A percentile compares a stretch with the other conserved stretches of the same genome.
phyloP scores from a whole-genome alignment of 2,797 vertebrate genomes.

The Antrozous pallidus region DNA sequence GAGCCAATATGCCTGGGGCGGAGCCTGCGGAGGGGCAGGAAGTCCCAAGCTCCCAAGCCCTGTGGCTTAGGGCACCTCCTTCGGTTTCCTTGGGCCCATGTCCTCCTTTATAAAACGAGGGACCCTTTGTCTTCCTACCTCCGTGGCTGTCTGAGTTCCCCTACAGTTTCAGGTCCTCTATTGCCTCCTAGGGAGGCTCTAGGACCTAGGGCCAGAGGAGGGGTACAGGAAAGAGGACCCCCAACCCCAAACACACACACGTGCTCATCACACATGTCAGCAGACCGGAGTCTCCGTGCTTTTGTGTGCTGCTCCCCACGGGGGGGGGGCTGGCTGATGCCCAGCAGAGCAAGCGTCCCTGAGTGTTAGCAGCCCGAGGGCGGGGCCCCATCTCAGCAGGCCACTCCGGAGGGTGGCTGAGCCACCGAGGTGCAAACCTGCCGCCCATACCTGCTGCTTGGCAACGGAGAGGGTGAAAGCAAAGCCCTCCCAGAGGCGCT shows the following conservation, averaged over 20 bases:
- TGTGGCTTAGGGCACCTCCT: background rate
- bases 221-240: background rate
- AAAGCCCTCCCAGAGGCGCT: background rate
- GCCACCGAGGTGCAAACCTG: background rate
- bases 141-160: background rate
- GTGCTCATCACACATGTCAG: background rate
- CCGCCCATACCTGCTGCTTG: rapidly evolving
- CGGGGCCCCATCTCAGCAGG: background rate
- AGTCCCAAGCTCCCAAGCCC: background rate
- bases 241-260: background rate
- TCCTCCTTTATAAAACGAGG: background rate
- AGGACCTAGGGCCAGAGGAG: background rate
- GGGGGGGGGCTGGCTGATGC: background rate
- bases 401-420: rapidly evolving
- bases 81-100: rapidly evolving
- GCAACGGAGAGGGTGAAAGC: background rate
- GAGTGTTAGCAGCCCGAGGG: background rate
- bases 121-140: background rate
- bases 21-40: background rate
- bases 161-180: rapidly evolving
- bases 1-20: rapidly evolving
- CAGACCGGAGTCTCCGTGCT: rapidly evolving
- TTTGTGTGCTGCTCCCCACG: background rate
- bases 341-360: background rate
- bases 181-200: background rate